These are phyloP conservation scores for Podargus strigoides DNA, from an alignment of 2,797 vertebrate species.

Conservation along the genomic window DNA sequence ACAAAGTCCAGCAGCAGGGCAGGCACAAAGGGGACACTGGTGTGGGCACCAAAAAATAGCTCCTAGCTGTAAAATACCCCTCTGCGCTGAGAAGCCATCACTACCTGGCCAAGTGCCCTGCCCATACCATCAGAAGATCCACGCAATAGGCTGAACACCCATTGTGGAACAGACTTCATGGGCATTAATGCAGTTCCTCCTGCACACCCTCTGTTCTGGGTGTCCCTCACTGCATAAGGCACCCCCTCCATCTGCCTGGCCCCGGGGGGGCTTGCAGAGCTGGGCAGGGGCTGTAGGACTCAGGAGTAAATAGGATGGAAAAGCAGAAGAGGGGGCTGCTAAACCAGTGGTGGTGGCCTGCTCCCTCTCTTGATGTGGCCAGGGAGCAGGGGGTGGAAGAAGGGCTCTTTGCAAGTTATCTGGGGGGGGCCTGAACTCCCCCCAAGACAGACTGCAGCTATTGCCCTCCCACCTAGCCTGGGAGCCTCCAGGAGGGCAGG, in stretches of 20 bases:
- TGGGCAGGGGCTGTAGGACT: background rate
- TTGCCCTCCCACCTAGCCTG: background rate
- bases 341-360: background rate
- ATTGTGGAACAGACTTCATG: accelerated
- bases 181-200: background rate
- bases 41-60: background rate
- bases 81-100: background rate
- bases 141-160: background rate
- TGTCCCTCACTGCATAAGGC: background rate
- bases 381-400: background rate
- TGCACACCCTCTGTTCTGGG: background rate
- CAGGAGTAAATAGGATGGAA: background rate
- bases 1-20: background rate
- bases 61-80: background rate
- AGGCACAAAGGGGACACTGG: background rate
- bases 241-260: accelerated
- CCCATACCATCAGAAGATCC: background rate
- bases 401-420: background rate
- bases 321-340: background rate
- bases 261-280: background rate
- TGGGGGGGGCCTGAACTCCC: accelerated
- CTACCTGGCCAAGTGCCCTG: background rate
- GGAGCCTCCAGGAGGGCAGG: background rate
- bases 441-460: background rate
- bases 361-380: background rate